Base-by-base conservation (phyloP, 2,113 vertebrate species). In the Xenopus tropicalis region DNA sequence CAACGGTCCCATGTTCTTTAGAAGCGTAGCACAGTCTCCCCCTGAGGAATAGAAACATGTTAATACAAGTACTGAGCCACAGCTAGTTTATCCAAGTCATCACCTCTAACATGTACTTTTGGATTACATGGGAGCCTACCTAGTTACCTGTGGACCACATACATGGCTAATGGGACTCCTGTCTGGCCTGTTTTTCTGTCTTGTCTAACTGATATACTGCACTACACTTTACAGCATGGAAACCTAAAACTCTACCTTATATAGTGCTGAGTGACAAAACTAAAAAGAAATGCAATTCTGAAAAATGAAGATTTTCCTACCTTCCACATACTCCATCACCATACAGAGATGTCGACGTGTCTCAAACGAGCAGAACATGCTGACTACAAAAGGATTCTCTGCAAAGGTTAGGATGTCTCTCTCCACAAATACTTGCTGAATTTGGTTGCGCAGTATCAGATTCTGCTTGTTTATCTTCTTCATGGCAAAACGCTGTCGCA, bases 261-360 rank as follows among this genome's bases (percentile, higher is more conserved):
- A 3, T 37, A 37, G 29, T 37, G 29, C 29, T 8, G 10, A 37
- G 29, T 37, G 29, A 37, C 29, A 37, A 37, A 21, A 21, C 19
- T n/a, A n/a, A 19, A 58, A 19, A 58, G n/a, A n/a, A 1, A 22
- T 37, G 29, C 29, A 37, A 37, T 7, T n/a, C n/a, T n/a, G n/a
- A n/a, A n/a, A n/a, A n/a, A n/a, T n/a, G n/a, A 61, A 7, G 11
- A 9, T 66, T 0, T 21, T 1, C 79, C 79, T 82, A 97, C 97
- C 97, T 95, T 99, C 97, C 79, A 99, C 97, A 0, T 98, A 99
- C 82, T 99, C 97, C 96, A 98, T 96, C 82, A 98, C 97, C 97
- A 98, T 96, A 86, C 97, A 99, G 56, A 99, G 92, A 82, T 99
- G 97, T 1, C 96, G 86, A 6, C 93, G 90, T 0, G 96, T 98